Conservation (phyloP, 2,113 vertebrate genomes). For the Trogon surrucura region DNA sequence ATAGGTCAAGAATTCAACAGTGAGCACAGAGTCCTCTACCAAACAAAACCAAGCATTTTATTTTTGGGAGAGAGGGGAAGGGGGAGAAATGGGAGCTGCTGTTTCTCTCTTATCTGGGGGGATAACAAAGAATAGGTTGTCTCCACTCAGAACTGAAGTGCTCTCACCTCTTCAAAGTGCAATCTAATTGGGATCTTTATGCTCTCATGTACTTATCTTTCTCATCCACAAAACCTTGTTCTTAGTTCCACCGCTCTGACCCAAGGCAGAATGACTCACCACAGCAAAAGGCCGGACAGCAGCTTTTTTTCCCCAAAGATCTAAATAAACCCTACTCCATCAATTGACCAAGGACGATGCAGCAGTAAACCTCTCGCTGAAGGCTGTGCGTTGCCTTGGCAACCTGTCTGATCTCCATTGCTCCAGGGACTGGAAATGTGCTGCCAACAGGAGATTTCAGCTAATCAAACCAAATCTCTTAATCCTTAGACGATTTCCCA, state of each 20-base stretch:
- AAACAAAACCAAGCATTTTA: background rate
- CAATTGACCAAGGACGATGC: conserved; percentile 68
- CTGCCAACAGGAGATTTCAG: conserved; percentile 54
- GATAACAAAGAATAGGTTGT: background rate
- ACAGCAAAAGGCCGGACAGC: conserved; percentile 47
- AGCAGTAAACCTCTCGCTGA: conserved; percentile 66
- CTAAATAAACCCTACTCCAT: conserved; percentile 67
- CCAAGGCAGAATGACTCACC: conserved; percentile 58
- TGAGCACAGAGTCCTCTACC: background rate
- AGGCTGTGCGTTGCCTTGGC: conserved; percentile 65
- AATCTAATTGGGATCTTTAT: conserved; percentile 26
- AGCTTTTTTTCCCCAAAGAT: conserved; percentile 39
- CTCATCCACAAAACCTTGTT: conserved; percentile 24
- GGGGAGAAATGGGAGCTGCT: background rate
- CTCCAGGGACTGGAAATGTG: conserved; percentile 50
- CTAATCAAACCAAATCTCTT: conserved; percentile 61
- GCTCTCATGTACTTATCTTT: background rate
- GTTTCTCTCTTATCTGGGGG: background rate
- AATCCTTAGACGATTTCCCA: conserved; percentile 17
- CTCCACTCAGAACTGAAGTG: background rate
- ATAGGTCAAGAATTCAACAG: background rate
- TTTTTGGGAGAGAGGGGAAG: background rate
- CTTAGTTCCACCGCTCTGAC: conserved; percentile 22
- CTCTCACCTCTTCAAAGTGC: conserved; percentile 1
- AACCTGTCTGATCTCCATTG: conserved; percentile 68